phyloP scores from a whole-genome alignment of 2,797 vertebrate genomes.

The Labroides dimidiatus region DNA sequence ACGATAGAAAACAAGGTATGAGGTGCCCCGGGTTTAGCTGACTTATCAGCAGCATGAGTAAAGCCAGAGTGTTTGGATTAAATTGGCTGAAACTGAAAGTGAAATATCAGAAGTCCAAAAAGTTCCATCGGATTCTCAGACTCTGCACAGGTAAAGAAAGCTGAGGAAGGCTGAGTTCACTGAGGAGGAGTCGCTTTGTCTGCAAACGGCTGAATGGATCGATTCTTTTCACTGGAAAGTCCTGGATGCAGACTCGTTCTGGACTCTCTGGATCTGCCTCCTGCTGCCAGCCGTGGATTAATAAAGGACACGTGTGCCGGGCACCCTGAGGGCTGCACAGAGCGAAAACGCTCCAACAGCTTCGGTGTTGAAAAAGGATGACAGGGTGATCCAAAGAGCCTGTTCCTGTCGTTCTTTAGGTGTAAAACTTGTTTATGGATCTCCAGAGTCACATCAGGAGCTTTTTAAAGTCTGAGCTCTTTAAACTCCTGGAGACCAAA shows the following conservation, averaged over 20 bases:
- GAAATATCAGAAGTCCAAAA: no score
- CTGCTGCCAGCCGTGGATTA: constrained; percentile 30
- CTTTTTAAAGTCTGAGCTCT: constrained; percentile 34
- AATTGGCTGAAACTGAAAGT: no score
- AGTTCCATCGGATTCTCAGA: no score
- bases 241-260: background rate
- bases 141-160: no score
- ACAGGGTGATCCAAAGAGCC: constrained; percentile 2
- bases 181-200: no score
- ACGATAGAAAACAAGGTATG: no score
- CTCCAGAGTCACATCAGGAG: constrained; percentile 45
- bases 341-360: constrained; percentile 11
- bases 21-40: no score
- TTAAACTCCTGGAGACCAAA: constrained; percentile 67
- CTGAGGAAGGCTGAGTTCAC: no score
- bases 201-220: constrained; percentile 12
- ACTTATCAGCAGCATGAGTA: no score
- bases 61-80: no score
- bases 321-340: background rate
- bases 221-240: constrained; percentile 35
- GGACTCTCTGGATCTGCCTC: constrained; percentile 22
- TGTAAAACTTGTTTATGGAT: constrained; percentile 45
- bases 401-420: constrained; percentile 36
- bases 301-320: constrained; percentile 54
- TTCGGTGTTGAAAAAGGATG: constrained; percentile 46